Conservation (phyloP, 1,140 invertebrate genomes). For the Drosophila santomea region DNA sequence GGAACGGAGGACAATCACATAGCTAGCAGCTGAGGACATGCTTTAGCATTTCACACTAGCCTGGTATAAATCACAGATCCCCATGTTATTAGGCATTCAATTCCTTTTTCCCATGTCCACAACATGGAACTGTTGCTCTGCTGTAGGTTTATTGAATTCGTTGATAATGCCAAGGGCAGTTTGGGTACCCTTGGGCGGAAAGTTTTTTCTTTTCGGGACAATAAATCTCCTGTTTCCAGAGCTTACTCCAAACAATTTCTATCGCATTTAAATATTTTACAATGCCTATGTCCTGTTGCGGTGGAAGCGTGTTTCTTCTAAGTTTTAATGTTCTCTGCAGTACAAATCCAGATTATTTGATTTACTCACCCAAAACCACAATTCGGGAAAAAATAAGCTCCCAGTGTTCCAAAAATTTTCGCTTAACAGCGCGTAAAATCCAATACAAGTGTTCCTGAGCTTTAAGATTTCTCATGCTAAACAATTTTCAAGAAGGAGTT, state of each 20-base stretch:
- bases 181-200: background rate
- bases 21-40: slow-evolving; percentile 48
- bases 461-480: no score
- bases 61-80: slow-evolving; percentile 67
- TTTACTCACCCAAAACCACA: background rate
- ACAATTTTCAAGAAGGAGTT: slow-evolving; percentile 52
- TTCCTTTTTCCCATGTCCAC: slow-evolving; percentile 7
- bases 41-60: slow-evolving; percentile 63
- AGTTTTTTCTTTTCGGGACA: slow-evolving; percentile 24
- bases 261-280: slow-evolving; percentile 71
- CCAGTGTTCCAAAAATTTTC: background rate
- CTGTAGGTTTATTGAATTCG: slow-evolving; percentile 75
- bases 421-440: no score
- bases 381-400: background rate
- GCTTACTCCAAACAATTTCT: slow-evolving; percentile 51
- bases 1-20: slow-evolving; percentile 34
- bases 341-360: background rate
- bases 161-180: slow-evolving; percentile 54
- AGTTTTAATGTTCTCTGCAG: background rate
- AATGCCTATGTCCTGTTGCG: slow-evolving; percentile 59
- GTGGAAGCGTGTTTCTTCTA: slow-evolving; percentile 12
- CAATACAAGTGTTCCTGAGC: no score
- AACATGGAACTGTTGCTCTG: background rate
- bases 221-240: slow-evolving; percentile 67
- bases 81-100: slow-evolving; percentile 45